Conservation (phyloP, 2,797 vertebrate species). For the Gastrophryne carolinensis region DNA sequence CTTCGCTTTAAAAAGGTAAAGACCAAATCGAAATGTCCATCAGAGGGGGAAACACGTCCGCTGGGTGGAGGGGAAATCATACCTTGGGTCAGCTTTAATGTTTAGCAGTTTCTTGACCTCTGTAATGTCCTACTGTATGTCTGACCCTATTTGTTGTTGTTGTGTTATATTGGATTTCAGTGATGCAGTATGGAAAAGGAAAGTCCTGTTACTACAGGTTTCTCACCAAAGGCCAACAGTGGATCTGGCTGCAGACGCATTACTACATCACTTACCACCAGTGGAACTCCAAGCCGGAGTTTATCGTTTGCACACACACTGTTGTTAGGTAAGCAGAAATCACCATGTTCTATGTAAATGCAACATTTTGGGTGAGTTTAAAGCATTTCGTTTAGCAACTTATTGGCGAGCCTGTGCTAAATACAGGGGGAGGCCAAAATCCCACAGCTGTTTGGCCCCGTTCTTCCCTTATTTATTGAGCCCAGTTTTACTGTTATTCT, state of each 20-base stretch:
- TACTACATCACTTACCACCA: slow-evolving; percentile 91
- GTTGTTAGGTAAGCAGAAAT: slow-evolving; percentile 74
- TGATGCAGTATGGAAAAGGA: slow-evolving; percentile 89
- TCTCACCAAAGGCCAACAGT: slow-evolving; percentile 87
- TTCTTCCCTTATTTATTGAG: background rate
- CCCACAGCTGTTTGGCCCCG: slow-evolving; percentile 15
- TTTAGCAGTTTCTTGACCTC: background rate
- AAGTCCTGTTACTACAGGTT: slow-evolving; percentile 90
- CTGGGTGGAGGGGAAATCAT: too few species aligned
- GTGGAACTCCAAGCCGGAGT: slow-evolving; percentile 92
- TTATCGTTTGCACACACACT: slow-evolving; percentile 84
- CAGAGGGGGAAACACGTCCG: too few species aligned
- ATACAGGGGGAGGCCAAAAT: background rate
- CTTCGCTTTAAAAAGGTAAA: too few species aligned
- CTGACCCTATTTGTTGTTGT: slow-evolving; percentile 13
- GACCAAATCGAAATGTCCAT: too few species aligned
- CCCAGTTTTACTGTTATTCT: background rate
- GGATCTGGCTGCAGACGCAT: slow-evolving; percentile 87
- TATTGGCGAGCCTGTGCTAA: background rate
- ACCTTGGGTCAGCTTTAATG: too few species aligned
- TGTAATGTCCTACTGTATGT: background rate
- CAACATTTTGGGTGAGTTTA: too few species aligned
- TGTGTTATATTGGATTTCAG: slow-evolving; percentile 58
- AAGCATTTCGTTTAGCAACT: background rate
- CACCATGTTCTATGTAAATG: background rate